A percentile compares a stretch with the other conserved stretches of the same genome.
These are phyloP conservation scores for Mythimna pallens DNA, from an alignment of 2,888 invertebrate species.

Conservation along the genomic window DNA sequence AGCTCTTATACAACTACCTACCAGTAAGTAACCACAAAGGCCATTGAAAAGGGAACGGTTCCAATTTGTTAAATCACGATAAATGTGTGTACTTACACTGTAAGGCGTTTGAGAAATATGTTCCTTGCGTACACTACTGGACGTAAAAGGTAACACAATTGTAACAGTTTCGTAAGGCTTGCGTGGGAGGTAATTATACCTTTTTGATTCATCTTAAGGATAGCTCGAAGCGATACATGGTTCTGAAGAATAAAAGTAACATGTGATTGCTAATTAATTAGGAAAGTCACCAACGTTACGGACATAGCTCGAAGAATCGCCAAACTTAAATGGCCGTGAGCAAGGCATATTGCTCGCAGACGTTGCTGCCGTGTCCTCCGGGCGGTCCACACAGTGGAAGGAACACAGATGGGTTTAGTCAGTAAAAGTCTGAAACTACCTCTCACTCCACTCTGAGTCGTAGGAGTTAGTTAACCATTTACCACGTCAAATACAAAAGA, in stretches of 20 bases:
- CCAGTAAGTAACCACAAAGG: slow-evolving; percentile 44
- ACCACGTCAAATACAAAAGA: too few relatives aligned
- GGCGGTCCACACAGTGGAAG: too few relatives aligned
- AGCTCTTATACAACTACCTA: slow-evolving; percentile 21
- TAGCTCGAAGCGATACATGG: background rate
- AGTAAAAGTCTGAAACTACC: too few relatives aligned
- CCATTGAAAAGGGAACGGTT: slow-evolving; percentile 61
- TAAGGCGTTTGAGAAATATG: slow-evolving; percentile 58
- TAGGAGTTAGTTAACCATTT: too few relatives aligned
- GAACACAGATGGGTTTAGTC: too few relatives aligned
- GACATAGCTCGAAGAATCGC: too few relatives aligned
- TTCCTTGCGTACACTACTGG: slow-evolving; percentile 18
- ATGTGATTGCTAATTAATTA: slow-evolving; percentile 5
- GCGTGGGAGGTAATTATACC: background rate
- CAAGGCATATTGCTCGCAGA: too few relatives aligned
- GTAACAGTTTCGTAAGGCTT: slow-evolving; percentile 23
- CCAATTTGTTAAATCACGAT: slow-evolving; percentile 63
- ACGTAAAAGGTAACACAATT: slow-evolving; percentile 24
- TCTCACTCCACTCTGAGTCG: too few relatives aligned
- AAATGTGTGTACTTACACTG: slow-evolving; percentile 44
- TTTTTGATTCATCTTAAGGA: background rate
- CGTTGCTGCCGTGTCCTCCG: too few relatives aligned
- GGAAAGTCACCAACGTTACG: background rate
- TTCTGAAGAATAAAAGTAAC: background rate
- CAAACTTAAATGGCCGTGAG: too few relatives aligned